Base-by-base conservation (phyloP, 1,140 invertebrate species). In the Gonatopus flavifemur region DNA sequence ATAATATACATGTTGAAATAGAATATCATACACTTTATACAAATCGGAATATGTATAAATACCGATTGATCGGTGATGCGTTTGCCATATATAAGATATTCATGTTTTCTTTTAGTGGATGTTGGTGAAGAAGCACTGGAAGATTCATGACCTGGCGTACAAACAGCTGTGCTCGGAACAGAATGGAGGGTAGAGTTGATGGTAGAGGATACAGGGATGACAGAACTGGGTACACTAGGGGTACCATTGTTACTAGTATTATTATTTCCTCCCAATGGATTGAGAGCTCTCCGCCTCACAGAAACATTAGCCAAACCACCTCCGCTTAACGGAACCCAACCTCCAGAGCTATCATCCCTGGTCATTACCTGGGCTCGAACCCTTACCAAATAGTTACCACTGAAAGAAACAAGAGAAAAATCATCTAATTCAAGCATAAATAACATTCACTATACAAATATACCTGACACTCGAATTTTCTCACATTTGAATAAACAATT, bases 311-410 rank as follows among this genome's bases (percentile, higher is more conserved):
- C 94, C 30, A 97, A 85, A 47, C 94, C 94, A 63, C 94, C 94
- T 58, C 92, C 93, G 55, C 89, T 91, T 74, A 96, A 82, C 59
- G 94, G 93, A 68, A 96, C 87, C 95, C 95, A 98, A 57, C 94
- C 93, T 54, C 93, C 94, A 43, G 90, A 93, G 74, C 90, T 94
- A 77, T 97, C 95, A 86, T 98, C 94, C 62, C 94, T 84, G 70
- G 91, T 95, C 95, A 98, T 98, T 82, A 97, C 94, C 85, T 97
- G 94, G 80, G 94, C 95, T 70, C 92, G 89, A 69, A 98, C 94
- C 78, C 89, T 91, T 82, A 96, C 94, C 86, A 97, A 84, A 82
- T 88, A 92, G 80, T 87, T 85, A 76, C 85, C 90, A 88, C 90
- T 93, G 81, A 49, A 87, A 84, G 15, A 28, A 49, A 57, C 47